A percentile compares a stretch with the other conserved stretches of the same genome.
These are phyloP conservation scores for Scaptomyza pallida DNA, from an alignment of 1,140 invertebrate genomes.

Conservation along the genomic window DNA sequence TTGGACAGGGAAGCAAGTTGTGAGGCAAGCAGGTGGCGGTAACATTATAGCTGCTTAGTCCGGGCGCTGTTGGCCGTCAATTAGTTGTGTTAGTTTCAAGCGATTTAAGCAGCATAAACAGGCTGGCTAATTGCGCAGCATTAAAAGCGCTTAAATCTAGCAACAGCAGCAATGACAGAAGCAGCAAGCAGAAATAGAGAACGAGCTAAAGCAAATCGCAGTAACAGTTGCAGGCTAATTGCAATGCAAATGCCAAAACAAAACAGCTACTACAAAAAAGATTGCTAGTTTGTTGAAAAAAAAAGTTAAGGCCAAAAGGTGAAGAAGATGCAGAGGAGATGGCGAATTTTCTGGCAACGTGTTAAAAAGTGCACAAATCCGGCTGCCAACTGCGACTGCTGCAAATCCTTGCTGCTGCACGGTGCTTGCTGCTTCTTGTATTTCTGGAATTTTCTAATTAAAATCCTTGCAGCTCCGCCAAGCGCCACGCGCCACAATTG, in stretches of 20 bases:
- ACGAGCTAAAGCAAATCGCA: conserved; percentile 14
- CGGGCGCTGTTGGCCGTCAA: conserved; percentile 40
- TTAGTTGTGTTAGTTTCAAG: conserved; percentile 64
- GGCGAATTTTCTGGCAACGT: conserved; percentile 40
- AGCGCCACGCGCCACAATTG: conserved; percentile 48
- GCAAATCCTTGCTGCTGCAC: conserved; percentile 17
- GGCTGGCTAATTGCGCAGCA: conserved; percentile 65
- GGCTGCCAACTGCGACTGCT: conserved; percentile 32
- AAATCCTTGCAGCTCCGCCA: conserved; percentile 60
- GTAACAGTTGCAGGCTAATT: conserved; percentile 68
- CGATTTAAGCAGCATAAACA: conserved; percentile 61
- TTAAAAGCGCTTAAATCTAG: conserved; percentile 55
- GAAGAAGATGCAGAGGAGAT: conserved; percentile 23
- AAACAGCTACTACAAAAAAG: conserved; percentile 57
- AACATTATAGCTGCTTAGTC: conserved; percentile 26
- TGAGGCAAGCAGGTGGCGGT: conserved; percentile 19
- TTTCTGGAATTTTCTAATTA: conserved; percentile 81
- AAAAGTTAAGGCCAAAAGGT: conserved; percentile 19
- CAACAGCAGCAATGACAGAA: conserved; percentile 2
- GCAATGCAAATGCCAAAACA: conserved; percentile 76
- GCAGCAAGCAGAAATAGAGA: background rate
- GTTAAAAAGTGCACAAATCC: conserved; percentile 75
- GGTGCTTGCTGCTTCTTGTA: conserved; percentile 63
- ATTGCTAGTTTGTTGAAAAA: background rate
- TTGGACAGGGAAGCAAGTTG: conserved; percentile 10